Evolutionary conservation across 2,797 vertebrate species (phyloP).

Genomic region (Scomberomorus guttatus): DNA sequence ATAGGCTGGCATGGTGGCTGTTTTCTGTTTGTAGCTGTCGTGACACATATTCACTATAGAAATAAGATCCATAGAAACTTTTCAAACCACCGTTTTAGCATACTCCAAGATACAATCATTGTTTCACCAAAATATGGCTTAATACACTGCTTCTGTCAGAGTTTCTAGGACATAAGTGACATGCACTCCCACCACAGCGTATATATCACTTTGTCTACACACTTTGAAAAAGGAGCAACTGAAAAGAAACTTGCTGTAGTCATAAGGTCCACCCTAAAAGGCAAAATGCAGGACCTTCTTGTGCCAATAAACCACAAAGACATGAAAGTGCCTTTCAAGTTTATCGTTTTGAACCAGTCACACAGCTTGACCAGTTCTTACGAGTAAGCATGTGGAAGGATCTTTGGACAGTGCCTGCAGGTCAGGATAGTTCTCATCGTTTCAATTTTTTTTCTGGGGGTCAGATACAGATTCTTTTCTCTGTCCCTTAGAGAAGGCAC

Average conservation of each 20-base stretch:
- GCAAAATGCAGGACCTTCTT: conserved; percentile 32
- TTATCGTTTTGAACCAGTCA: conserved; percentile 51
- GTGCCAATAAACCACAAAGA: conserved; percentile 58
- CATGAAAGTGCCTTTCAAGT: conserved; percentile 70
- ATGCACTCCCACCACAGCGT: conserved; percentile 4
- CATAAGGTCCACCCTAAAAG: conserved; percentile 32
- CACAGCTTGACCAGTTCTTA: conserved; percentile 41
- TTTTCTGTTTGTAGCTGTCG: background rate
- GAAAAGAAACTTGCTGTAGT: conserved; percentile 34
- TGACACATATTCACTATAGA: background rate
- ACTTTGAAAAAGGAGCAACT: conserved; percentile 37
- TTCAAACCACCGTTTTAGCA: background rate
- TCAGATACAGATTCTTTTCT: conserved; percentile 20
- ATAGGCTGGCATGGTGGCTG: background rate
- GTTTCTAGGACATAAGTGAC: conserved; percentile 24
- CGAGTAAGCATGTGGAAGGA: conserved; percentile 33
- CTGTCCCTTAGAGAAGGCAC: conserved; percentile 12
- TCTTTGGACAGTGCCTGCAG: conserved; percentile 24
- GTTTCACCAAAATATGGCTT: conserved; percentile 3
- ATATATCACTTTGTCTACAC: conserved; percentile 17
- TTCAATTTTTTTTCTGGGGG: conserved; percentile 19
- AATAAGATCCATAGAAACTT: background rate
- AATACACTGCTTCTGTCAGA: background rate
- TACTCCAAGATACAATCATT: background rate
- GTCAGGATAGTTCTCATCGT: conserved; percentile 34